Evolutionary conservation across 2,113 vertebrate species (phyloP).

Genomic region (Zonotrichia leucophrys): DNA sequence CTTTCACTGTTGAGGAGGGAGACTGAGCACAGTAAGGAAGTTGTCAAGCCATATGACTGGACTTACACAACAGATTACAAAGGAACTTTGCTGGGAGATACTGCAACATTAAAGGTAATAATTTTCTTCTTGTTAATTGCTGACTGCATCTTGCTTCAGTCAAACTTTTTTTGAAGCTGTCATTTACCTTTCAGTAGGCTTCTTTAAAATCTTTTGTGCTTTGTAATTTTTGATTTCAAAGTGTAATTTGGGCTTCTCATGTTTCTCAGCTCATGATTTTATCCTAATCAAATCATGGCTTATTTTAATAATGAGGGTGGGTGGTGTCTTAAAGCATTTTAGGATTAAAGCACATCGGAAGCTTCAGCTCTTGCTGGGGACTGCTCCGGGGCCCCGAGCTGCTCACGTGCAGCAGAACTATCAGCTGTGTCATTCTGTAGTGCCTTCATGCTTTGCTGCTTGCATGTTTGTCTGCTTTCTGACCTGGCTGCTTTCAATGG

Average conservation of each 20-base stretch:
- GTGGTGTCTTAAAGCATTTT: neutral
- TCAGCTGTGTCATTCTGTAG: neutral
- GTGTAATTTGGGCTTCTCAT: neutral
- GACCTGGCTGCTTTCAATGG: neutral
- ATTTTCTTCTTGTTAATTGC: neutral
- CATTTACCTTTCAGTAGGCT: neutral
- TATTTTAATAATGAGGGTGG: neutral
- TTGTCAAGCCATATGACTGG: constrained; percentile 94
- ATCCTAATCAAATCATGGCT: neutral
- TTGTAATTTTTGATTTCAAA: neutral
- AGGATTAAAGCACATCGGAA: neutral
- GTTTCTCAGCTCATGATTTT: neutral
- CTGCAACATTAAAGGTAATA: constrained; percentile 81
- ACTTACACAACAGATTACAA: constrained; percentile 97
- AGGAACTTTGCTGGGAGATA: constrained; percentile 89
- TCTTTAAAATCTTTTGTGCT: neutral
- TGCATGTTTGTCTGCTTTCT: neutral
- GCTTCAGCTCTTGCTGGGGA: neutral
- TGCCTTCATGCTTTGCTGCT: neutral
- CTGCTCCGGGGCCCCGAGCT: neutral
- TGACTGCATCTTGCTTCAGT: neutral
- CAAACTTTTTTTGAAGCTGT: neutral
- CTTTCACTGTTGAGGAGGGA: constrained; percentile 80
- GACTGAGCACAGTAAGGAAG: constrained; percentile 91
- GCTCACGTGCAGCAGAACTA: neutral